Base-by-base conservation (phyloP, 2,113 vertebrate species). In the Lethenteron reissneri region DNA sequence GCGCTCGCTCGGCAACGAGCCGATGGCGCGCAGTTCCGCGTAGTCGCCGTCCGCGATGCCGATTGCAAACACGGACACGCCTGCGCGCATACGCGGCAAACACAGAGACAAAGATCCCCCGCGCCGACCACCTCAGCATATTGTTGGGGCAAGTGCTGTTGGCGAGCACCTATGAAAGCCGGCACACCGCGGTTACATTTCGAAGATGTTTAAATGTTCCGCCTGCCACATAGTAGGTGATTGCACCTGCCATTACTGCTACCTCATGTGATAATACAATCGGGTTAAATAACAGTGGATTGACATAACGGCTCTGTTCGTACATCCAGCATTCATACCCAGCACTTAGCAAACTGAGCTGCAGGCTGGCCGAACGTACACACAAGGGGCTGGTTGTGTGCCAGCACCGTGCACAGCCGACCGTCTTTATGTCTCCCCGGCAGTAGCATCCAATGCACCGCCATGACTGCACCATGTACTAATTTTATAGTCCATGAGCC, bases 1-100 rank as follows among this genome's bases (percentile, higher is more conserved):
- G 73, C 90, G 85, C 15, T 87, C 82, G 1, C 86, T 97, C 76
- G 94, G 94, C 76, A 97, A 88, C 76, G 91, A 97, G 81, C 89
- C 92, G 19, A 99, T 97, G 77, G 85, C 92, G 74, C 97, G 84
- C 74, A 99, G 75, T 79, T 99, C 91, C 0, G 87, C 84, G 1
- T 97, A 97, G 76, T 99, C 94, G 0, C 92, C 94, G 9, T 97
- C 94, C 0, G 90, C 94, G 75, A 99, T 87, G 56, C 94, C 94
- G 3, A 97, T 85, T 10, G 91, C 92, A 77, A 99, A 99, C 76
- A 99, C 92, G 76, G 82, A 92, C 76, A 85, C 90, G 25, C 90
- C 94, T 97, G 76, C 17, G 25, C 64, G n/a, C 64, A 3, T 10
- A n/a, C n/a, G 25, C 9, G 25, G 64, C 64, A 11, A n/a, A 68